Percentiles rank a stretch among this genome's conserved stretches.
Evolutionary conservation across 1,140 invertebrate genomes (phyloP).

Genomic region (Rhynchophorus ferrugineus): DNA sequence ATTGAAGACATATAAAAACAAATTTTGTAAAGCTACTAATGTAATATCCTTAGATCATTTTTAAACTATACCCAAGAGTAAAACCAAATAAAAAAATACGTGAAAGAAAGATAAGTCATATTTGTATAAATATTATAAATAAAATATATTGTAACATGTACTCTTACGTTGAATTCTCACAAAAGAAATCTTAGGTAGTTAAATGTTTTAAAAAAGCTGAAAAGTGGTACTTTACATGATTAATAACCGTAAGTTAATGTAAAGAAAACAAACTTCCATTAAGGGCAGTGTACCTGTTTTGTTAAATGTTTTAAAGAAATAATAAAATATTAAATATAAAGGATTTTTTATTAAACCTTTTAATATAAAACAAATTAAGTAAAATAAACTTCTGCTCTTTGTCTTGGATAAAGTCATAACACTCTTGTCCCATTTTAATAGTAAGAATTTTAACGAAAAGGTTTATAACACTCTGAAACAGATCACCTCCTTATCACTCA

Average conservation of each 20-base stretch:
- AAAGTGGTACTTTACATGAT: constrained; percentile 1
- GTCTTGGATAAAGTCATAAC: too few relatives aligned
- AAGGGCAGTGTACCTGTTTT: constrained; percentile 20
- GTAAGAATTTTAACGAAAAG: too few relatives aligned
- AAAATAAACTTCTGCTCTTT: too few relatives aligned
- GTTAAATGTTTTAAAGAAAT: constrained; percentile 20
- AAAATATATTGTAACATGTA: neutral
- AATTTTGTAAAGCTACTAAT: neutral
- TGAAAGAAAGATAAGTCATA: neutral
- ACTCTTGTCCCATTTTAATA: too few relatives aligned
- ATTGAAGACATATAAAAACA: neutral
- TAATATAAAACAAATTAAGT: too few relatives aligned
- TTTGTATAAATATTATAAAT: neutral
- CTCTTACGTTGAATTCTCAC: too few relatives aligned
- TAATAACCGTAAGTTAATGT: constrained; percentile 2
- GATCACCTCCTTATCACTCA: too few relatives aligned
- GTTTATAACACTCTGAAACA: too few relatives aligned
- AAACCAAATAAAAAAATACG: neutral
- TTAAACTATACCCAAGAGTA: too few relatives aligned
- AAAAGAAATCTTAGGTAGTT: neutral
- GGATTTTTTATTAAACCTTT: too few relatives aligned
- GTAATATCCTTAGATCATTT: neutral
- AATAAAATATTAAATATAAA: too few relatives aligned
- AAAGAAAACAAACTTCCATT: constrained; percentile 13
- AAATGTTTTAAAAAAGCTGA: neutral